Percentiles rank a stretch among this genome's conserved stretches.
Evolutionary conservation across 2,888 invertebrate genomes (phyloP).

Genomic region (Heliconius erato): DNA sequence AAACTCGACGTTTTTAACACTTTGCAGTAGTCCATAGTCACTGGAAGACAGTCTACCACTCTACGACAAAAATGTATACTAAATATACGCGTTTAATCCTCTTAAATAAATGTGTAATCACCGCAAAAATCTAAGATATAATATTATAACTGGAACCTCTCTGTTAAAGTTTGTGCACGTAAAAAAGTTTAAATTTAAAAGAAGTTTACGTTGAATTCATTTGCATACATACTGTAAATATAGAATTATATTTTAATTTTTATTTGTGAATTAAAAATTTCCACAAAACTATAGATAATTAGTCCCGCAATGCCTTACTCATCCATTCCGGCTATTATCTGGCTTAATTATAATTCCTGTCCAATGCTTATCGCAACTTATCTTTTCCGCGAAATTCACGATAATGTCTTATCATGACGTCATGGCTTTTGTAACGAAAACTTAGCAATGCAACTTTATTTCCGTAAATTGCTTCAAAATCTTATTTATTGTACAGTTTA

Average conservation of each 20-base stretch:
- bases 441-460: constrained; percentile 12
- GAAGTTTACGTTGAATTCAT: not conserved
- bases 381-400: constrained; percentile 53
- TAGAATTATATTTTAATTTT: not conserved
- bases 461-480: not conserved
- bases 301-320: constrained; percentile 38
- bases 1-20: no score
- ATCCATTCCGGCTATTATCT: constrained; percentile 48
- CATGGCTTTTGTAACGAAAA: constrained; percentile 35
- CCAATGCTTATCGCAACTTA: constrained; percentile 50
- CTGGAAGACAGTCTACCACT: no score
- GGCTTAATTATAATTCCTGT: constrained; percentile 54
- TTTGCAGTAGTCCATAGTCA: no score
- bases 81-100: no score
- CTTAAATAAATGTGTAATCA: no score
- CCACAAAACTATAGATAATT: constrained; percentile 41
- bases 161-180: not conserved
- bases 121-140: no score
- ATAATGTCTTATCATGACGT: constrained; percentile 46
- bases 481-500: not conserved
- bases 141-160: not conserved
- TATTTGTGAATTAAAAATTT: constrained; percentile 36
- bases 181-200: not conserved
- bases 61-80: no score
- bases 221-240: not conserved